Evolutionary conservation across 2,888 invertebrate species (phyloP).

Genomic region (Cyrtodaria siliqua): DNA sequence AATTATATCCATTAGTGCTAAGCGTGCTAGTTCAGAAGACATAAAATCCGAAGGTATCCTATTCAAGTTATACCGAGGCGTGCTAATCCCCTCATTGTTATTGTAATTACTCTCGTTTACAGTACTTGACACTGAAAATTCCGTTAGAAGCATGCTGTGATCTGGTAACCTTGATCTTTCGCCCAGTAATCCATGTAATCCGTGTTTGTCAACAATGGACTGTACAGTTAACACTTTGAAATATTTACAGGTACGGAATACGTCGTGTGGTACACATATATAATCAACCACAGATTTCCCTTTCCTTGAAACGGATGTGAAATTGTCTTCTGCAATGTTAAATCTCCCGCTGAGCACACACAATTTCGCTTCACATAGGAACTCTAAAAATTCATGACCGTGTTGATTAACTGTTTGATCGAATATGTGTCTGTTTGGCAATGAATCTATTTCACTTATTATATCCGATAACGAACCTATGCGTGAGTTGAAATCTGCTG

Average conservation of each 20-base stretch:
- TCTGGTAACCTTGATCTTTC: conserved; percentile 17
- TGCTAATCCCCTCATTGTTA: not conserved
- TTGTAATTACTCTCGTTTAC: not conserved
- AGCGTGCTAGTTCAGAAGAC: not conserved
- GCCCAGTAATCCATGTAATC: conserved; percentile 19
- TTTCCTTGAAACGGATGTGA: conserved; percentile 33
- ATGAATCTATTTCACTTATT: conserved; percentile 15
- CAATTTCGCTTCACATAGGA: conserved; percentile 28
- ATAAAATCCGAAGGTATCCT: conserved; percentile 17
- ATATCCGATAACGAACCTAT: conserved; percentile 34
- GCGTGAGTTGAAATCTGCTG: conserved; percentile 38
- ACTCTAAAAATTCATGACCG: conserved; percentile 27
- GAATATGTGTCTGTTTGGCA: conserved; percentile 11
- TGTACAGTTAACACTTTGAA: conserved; percentile 23
- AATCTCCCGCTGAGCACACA: too few relatives aligned
- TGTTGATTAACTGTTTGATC: conserved; percentile 30
- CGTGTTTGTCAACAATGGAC: not conserved
- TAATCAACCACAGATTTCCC: conserved; percentile 38
- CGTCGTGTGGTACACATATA: too few relatives aligned
- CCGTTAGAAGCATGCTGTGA: conserved; percentile 4
- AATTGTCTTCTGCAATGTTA: too few relatives aligned
- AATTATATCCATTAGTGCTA: conserved; percentile 9
- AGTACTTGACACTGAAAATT: conserved; percentile 5
- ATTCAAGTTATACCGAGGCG: not conserved
- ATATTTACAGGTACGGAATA: conserved; percentile 31